Percentiles rank a stretch among this genome's conserved stretches.
phyloP scores from a whole-genome alignment of 2,113 vertebrate genomes.

The Sylvicapra grimmia region DNA sequence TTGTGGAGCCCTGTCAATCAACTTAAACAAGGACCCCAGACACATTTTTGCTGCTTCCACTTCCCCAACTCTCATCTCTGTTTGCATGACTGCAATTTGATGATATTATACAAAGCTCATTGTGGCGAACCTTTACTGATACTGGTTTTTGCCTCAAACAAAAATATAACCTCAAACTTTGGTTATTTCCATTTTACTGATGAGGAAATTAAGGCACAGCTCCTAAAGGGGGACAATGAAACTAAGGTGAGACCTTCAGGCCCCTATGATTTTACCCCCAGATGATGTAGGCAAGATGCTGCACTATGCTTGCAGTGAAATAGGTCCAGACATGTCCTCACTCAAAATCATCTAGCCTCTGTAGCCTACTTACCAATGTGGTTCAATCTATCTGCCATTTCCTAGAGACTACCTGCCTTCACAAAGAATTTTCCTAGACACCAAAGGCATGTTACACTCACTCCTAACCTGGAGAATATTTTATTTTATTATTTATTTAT shows the following conservation, averaged over 20 bases:
- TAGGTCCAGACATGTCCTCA: background rate
- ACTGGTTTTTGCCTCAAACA: background rate
- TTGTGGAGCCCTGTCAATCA: rapidly evolving
- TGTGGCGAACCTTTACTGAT: background rate
- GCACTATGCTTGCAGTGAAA: background rate
- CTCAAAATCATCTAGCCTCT: background rate
- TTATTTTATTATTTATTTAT: background rate
- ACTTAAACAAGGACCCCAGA: background rate
- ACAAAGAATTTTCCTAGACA: background rate
- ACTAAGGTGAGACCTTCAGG: background rate
- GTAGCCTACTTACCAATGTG: background rate
- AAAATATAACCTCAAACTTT: background rate
- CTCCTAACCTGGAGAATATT: background rate
- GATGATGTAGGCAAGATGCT: background rate
- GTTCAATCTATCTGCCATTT: background rate
- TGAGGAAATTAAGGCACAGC: background rate
- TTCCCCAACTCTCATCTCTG: background rate
- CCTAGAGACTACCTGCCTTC: background rate
- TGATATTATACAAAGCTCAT: background rate
- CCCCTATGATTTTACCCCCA: background rate
- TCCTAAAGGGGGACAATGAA: background rate
- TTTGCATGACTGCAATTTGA: background rate
- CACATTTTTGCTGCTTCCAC: background rate
- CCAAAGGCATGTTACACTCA: rapidly evolving
- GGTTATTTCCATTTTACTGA: background rate